These are phyloP conservation scores for Menura novaehollandiae DNA, from an alignment of 2,113 vertebrate species.

Conservation along the genomic window DNA sequence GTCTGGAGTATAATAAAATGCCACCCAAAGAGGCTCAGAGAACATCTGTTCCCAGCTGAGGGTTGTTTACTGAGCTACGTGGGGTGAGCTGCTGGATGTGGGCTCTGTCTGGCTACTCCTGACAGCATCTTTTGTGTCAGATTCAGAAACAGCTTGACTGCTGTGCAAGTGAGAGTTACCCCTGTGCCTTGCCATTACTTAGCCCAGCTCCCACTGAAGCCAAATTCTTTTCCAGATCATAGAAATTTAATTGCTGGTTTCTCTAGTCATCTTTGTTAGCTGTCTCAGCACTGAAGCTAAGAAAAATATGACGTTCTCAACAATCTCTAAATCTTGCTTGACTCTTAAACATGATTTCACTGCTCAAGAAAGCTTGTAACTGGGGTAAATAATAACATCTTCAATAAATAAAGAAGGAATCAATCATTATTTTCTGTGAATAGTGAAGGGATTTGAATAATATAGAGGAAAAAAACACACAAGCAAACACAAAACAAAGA, in stretches of 20 bases:
- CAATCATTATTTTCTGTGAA: neutral
- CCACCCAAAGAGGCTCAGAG: neutral
- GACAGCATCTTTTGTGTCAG: neutral
- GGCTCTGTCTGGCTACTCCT: neutral
- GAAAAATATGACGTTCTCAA: neutral
- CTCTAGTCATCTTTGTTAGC: neutral
- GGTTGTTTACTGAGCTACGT: neutral
- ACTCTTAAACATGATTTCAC: neutral
- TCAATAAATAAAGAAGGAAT: neutral
- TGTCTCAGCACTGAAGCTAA: neutral
- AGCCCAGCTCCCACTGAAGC: neutral
- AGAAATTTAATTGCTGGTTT: neutral
- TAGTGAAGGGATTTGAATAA: neutral
- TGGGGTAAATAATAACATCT: neutral
- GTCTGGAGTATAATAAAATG: neutral
- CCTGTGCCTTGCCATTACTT: neutral
- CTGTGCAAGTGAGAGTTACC: neutral
- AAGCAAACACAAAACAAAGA: neutral
- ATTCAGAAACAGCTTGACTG: neutral
- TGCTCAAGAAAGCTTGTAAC: neutral
- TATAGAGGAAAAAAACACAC: accelerated
- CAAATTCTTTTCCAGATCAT: neutral
- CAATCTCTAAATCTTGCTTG: neutral
- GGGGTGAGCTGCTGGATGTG: neutral
- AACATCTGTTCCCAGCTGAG: neutral